Evolutionary conservation across 2,888 invertebrate genomes (phyloP), one percentile per base, ranked within the genome.

Genomic region (Timandra comae): DNA sequence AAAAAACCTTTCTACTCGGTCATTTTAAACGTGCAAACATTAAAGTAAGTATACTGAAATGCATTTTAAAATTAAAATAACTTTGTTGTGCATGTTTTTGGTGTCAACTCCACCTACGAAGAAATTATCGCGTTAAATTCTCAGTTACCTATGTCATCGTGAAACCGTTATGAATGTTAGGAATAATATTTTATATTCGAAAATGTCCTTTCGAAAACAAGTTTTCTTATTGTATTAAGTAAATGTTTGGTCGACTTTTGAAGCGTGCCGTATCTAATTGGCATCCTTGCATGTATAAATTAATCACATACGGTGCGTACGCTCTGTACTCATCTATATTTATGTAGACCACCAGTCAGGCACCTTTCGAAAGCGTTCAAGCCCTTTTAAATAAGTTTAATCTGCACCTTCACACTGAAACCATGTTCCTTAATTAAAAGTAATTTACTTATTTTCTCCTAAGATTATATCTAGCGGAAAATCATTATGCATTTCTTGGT

Each of bases 221-320:
- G 62, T 63, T 65, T 52, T 49, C 54, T 60, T 57, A 48, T 40
- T 54, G 47, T 52, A 56, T 53, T 59, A 63, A 61, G 61, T 64
- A 46, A 59, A 52, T 50, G 58, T 53, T 38, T 39, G 46, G 53
- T 38, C 31, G 47, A 53, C 35, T 35, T 39, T 43, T 55, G 65
- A 60, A 63, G 63, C 61, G 68, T 73, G 68, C 67, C 56, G 74
- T 67, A 74, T 79, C 64, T 73, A 69, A 77, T 79, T 79, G 67
- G 69, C 78, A 69, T 70, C 68, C 64, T 73, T 77, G 67, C 76
- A 76, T 78, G 66, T 74, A 76, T 78, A 64, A 44, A 63, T 77
- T 70, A 67, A 69, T 74, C 61, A 52, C 47, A 46, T 43, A 42
- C n/a, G n/a, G n/a, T n/a, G n/a, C n/a, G 6, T 16, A 16, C 6